phyloP scores from a whole-genome alignment of 2,113 vertebrate genomes.

The Sylvietta virens region DNA sequence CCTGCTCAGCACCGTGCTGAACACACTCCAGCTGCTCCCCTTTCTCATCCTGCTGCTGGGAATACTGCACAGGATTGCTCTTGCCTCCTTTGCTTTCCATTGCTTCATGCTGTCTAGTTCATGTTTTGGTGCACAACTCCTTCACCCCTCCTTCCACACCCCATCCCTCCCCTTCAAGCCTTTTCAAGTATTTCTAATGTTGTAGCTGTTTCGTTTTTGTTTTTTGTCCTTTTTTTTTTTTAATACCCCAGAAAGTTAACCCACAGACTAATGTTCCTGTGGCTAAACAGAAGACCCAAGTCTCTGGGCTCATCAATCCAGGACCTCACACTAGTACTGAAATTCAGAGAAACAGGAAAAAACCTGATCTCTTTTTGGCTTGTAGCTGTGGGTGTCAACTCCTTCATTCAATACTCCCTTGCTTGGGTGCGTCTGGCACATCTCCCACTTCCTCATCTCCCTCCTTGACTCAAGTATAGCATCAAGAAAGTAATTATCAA shows the following conservation, averaged over 20 bases:
- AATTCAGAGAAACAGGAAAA: not conserved
- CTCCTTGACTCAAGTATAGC: not conserved
- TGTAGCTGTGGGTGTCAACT: not conserved
- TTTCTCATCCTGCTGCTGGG: not conserved
- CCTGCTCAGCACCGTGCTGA: not conserved
- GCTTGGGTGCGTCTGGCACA: not conserved
- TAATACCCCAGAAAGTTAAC: not conserved
- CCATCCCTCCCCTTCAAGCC: rapidly evolving
- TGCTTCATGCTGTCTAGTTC: not conserved
- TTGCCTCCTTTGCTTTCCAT: not conserved
- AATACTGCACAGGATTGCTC: not conserved
- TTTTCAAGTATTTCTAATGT: not conserved
- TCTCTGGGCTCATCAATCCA: not conserved
- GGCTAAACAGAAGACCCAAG: not conserved
- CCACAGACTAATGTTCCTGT: not conserved
- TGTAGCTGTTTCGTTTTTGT: not conserved
- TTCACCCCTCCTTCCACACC: not conserved
- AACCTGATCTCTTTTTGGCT: not conserved
- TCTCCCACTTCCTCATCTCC: not conserved
- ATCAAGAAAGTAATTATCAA: not conserved
- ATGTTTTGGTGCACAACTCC: not conserved
- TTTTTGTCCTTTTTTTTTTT: not conserved
- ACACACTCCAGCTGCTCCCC: not conserved
- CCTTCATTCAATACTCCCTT: not conserved
- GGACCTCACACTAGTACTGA: conserved; percentile 13